phyloP scores from a whole-genome alignment of 2,113 vertebrate genomes.

The Tretioscincus oriximinensis region DNA sequence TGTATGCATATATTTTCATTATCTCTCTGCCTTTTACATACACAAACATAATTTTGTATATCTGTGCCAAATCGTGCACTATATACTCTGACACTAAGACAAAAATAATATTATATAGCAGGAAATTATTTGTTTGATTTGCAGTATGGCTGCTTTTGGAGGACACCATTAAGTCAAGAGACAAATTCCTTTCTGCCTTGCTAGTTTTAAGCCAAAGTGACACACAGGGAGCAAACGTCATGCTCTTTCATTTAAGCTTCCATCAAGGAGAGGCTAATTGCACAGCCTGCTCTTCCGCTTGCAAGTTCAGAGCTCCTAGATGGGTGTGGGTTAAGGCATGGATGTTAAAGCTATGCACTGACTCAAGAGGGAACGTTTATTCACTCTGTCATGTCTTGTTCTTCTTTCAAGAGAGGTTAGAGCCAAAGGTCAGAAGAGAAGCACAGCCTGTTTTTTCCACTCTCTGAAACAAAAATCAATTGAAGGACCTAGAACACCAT shows the following conservation, averaged over 20 bases:
- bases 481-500: constrained; percentile 75
- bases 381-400: constrained; percentile 53
- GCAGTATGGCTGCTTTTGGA: constrained; percentile 30
- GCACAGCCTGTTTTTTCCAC: constrained; percentile 56
- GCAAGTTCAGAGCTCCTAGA: neutral
- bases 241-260: neutral
- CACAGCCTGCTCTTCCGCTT: neutral
- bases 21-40: neutral
- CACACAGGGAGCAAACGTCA: neutral
- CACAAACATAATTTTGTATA: neutral
- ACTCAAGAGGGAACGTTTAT: constrained; percentile 28
- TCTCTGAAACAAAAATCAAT: constrained; percentile 71
- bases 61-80: neutral
- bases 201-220: constrained; percentile 30
- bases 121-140: constrained; percentile 30
- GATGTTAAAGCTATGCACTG: fast-evolving
- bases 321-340: neutral
- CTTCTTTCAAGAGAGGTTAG: constrained; percentile 60
- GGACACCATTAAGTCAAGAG: neutral
- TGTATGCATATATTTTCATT: neutral
- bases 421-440: constrained; percentile 77
- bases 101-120: constrained; percentile 40
- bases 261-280: neutral
- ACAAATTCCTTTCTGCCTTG: constrained; percentile 13
- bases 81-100: neutral